phyloP scores from a whole-genome alignment of 2,888 invertebrate species.

The Drosophila leonis region DNA sequence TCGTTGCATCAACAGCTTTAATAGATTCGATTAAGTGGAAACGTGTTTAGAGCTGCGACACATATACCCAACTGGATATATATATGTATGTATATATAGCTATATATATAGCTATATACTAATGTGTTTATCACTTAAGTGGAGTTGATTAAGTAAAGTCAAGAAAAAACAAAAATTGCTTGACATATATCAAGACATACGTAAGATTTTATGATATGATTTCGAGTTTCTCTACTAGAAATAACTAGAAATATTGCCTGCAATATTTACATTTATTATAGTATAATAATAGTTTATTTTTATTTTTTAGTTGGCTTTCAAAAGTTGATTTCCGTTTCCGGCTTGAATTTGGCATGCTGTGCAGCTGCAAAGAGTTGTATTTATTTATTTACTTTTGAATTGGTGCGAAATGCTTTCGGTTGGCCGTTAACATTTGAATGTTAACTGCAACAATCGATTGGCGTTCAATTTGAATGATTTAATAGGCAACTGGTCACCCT shows the following conservation, averaged over 20 bases:
- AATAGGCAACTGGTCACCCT: constrained; percentile 36
- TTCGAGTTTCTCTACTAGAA: constrained; percentile 6
- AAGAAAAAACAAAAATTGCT: neutral
- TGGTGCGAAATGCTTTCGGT: neutral
- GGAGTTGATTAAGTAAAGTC: neutral
- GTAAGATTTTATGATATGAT: constrained; percentile 12
- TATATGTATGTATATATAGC: neutral
- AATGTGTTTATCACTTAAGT: constrained; percentile 7
- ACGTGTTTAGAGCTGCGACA: constrained; percentile 41
- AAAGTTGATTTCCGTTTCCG: constrained; percentile 22
- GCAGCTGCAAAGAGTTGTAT: neutral
- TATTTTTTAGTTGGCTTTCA: neutral
- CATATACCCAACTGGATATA: neutral
- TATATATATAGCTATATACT: neutral
- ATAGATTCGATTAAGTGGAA: constrained; percentile 43
- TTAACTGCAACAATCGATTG: constrained; percentile 13
- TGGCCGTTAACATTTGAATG: constrained; percentile 9
- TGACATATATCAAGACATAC: neutral
- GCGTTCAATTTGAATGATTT: neutral
- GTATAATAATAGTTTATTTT: neutral
- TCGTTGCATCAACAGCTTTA: constrained; percentile 43
- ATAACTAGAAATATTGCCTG: neutral
- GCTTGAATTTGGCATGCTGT: neutral
- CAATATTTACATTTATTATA: neutral
- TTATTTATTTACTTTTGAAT: neutral